Conservation (phyloP, 1,140 invertebrate genomes). For the Drosophila parabipectinata region DNA sequence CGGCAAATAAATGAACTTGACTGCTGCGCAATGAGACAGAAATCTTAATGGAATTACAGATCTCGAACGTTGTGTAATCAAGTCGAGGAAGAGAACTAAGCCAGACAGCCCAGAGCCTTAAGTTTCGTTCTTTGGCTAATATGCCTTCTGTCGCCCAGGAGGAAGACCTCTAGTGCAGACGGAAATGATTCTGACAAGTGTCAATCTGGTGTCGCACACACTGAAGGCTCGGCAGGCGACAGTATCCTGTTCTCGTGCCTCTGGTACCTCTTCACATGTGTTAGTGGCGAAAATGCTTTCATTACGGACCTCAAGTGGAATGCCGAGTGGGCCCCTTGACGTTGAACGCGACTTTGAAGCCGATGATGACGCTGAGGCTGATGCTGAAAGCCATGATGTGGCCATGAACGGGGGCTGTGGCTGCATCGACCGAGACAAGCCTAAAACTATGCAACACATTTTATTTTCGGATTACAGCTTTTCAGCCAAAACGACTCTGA, state of each 20-base stretch:
- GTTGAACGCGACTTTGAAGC: conserved; percentile 61
- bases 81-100: conserved; percentile 5
- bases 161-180: conserved; percentile 13
- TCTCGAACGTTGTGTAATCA: conserved; percentile 33
- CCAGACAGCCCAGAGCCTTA: conserved; percentile 1
- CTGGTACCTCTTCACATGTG: conserved; percentile 37
- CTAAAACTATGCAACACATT: conserved; percentile 68
- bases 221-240: conserved; percentile 53
- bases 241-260: neutral
- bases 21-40: conserved; percentile 52
- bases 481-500: conserved; percentile 55
- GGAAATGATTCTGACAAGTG: conserved; percentile 68
- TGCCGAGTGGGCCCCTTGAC: conserved; percentile 74
- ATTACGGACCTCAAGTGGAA: conserved; percentile 78
- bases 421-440: conserved; percentile 8
- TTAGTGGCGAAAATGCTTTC: conserved; percentile 76
- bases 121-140: conserved; percentile 29
- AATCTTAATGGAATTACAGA: conserved; percentile 58
- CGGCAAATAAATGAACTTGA: conserved; percentile 53
- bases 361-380: conserved; percentile 32
- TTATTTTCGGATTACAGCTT: neutral
- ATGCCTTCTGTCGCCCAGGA: neutral
- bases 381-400: conserved; percentile 30
- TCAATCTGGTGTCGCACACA: conserved; percentile 59
- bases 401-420: conserved; percentile 52